phyloP scores from a whole-genome alignment of 2,888 invertebrate species.

The Drosophila helvetica region DNA sequence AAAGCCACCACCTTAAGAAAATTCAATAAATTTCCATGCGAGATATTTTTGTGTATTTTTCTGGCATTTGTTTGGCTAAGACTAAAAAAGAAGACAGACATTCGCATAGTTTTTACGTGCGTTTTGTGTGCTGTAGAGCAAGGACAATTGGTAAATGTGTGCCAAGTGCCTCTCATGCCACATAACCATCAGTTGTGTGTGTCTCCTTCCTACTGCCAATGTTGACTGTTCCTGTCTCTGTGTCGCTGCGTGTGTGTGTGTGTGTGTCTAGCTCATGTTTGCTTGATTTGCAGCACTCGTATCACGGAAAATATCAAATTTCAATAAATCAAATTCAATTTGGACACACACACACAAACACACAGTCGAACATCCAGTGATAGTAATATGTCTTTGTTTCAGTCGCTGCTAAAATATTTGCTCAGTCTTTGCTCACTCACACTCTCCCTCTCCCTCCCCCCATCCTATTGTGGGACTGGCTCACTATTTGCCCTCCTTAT shows the following conservation, averaged over 20 bases:
- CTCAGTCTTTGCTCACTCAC: slow-evolving; percentile 58
- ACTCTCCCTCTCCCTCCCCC: not conserved
- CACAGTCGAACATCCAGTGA: slow-evolving; percentile 39
- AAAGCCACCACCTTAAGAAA: not conserved
- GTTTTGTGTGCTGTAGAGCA: slow-evolving; percentile 16
- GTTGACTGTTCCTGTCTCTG: slow-evolving; percentile 66
- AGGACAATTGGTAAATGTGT: slow-evolving; percentile 62
- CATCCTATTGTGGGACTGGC: slow-evolving; percentile 4
- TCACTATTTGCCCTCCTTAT: slow-evolving; percentile 69
- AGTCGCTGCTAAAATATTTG: slow-evolving; percentile 75
- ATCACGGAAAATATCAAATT: slow-evolving; percentile 81
- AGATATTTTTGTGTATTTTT: not conserved
- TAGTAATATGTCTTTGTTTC: slow-evolving; percentile 77
- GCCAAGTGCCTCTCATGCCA: slow-evolving; percentile 47
- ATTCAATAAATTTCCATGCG: not conserved
- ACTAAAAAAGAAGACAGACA: slow-evolving; percentile 13
- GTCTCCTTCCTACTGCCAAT: slow-evolving; percentile 42
- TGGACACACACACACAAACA: slow-evolving; percentile 58
- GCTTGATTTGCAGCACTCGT: slow-evolving; percentile 77
- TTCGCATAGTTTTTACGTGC: slow-evolving; percentile 10
- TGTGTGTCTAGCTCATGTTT: slow-evolving; percentile 62
- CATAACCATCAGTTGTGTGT: slow-evolving; percentile 38
- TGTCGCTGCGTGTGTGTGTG: slow-evolving; percentile 11
- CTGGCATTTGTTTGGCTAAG: slow-evolving; percentile 26
- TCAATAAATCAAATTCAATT: slow-evolving; percentile 83